Evolutionary conservation across 2,113 vertebrate genomes (phyloP), one percentile per base, ranked within the genome.

Genomic region (Acrocephalus arundinaceus): DNA sequence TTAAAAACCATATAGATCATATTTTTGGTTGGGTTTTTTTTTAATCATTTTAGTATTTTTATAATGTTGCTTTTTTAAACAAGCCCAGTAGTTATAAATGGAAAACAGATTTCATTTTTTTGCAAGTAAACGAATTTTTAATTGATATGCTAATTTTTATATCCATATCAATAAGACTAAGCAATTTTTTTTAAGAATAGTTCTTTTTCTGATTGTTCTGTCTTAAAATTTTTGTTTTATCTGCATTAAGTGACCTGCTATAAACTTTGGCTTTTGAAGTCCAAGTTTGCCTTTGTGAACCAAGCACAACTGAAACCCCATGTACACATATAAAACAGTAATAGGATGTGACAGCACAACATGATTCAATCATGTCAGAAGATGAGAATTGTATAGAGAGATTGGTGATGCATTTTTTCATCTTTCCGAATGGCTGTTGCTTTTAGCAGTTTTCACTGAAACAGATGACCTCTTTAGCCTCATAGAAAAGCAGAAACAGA

Each of bases 321-420:
- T 6, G 6, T 30, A 76, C 12, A 24, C 19, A 23, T 43, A 65
- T 73, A 52, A 70, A 86, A 57, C 19, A 52, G 46, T 76, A 92
- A 82, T 73, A 24, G 13, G 35, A 90, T 88, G 45, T 88, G 82
- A 68, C 88, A 93, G 85, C 41, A 61, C 48, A 72, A 88, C 71
- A 93, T 79, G 57, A 92, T 90, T 88, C 74, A 85, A 48, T 79
- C 75, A 73, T 79, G 66, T 90, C 55, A 58, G 37, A 73, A 85
- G n/a, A 81, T 89, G 37, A 87, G 59, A 48, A 46, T 10, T 58
- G 14, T 71, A 20, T 4, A 45, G 51, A 66, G 66, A 23, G 8
- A 58, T 66, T 0, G 0, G 10, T 28, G 19, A 43, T 57, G 19
- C 3, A 20, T 78, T 85, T 85, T 78, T 65, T 68, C 33, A 20